These are phyloP conservation scores for Rhynchonema sp. DNA, from an alignment of 2,888 invertebrate species.

Conservation along the genomic window DNA sequence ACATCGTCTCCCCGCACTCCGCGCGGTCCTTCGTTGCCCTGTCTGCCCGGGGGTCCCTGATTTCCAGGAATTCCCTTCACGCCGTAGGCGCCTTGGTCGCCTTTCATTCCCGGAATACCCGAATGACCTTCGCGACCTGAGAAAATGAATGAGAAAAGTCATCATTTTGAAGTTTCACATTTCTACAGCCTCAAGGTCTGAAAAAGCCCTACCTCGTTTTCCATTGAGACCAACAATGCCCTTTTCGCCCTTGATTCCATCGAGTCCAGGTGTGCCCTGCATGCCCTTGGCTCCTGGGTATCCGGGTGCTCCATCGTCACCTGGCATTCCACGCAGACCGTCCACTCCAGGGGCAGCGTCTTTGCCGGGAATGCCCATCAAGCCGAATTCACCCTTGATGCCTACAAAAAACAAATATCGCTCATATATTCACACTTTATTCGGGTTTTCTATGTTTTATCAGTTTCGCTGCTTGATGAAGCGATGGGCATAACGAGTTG, in stretches of 20 bases:
- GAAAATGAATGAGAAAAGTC: slow-evolving; percentile 2
- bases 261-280: slow-evolving; percentile 4
- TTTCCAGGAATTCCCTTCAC: background rate
- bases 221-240: slow-evolving; percentile 21
- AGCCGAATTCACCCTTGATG: slow-evolving; percentile 4
- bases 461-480: too few species aligned
- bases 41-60: slow-evolving; percentile 7
- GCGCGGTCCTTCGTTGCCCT: slow-evolving; percentile 9
- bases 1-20: slow-evolving; percentile 3
- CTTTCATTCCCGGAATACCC: background rate
- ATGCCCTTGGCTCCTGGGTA: slow-evolving; percentile 7
- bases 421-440: background rate
- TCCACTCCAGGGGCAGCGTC: slow-evolving; percentile 16
- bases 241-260: slow-evolving; percentile 17
- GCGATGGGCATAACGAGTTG: too few species aligned
- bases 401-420: background rate
- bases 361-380: slow-evolving; percentile 7
- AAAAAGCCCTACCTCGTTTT: slow-evolving; percentile 13
- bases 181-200: too few species aligned
- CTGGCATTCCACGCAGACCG: slow-evolving; percentile 30
- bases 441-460: background rate
- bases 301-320: slow-evolving; percentile 40
- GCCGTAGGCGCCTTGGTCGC: background rate
- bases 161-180: slow-evolving; percentile 1
- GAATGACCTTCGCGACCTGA: background rate